These are phyloP conservation scores for Phoebastria nigripes DNA, from an alignment of 2,797 vertebrate genomes.

Conservation along the genomic window DNA sequence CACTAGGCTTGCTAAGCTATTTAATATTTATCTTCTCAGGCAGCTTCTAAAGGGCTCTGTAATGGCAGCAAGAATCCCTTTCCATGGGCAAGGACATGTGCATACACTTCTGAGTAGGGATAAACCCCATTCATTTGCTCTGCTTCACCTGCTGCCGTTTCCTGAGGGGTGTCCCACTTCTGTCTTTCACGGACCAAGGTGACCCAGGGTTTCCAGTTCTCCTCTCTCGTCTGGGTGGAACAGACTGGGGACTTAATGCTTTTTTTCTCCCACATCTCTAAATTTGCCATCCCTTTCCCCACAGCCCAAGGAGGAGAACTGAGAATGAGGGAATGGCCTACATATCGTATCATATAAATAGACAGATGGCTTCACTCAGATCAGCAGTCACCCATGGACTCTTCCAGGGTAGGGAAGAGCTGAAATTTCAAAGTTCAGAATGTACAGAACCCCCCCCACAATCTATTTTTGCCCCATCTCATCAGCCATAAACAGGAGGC, in stretches of 20 bases:
- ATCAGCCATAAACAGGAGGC: background rate
- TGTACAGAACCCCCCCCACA: background rate
- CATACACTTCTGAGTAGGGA: fast-evolving
- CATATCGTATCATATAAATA: background rate
- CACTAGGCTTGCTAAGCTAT: background rate
- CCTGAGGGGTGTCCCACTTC: background rate
- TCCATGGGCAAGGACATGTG: background rate
- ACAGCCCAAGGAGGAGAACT: background rate
- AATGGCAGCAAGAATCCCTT: background rate
- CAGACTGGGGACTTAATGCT: background rate
- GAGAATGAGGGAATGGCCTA: background rate
- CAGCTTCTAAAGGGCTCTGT: background rate
- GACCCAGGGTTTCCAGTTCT: background rate
- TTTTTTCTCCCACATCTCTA: background rate
- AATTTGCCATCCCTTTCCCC: background rate
- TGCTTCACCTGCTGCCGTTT: background rate
- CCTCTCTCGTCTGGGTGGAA: background rate
- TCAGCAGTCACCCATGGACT: background rate
- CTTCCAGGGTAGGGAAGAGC: background rate
- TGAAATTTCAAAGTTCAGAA: background rate
- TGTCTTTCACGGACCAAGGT: background rate
- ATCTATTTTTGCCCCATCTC: background rate
- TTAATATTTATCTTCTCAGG: background rate
- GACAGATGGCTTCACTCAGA: background rate
- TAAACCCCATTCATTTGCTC: background rate